Evolutionary conservation across 2,113 vertebrate genomes (phyloP).

Genomic region (Haplotaxodon microlepis): DNA sequence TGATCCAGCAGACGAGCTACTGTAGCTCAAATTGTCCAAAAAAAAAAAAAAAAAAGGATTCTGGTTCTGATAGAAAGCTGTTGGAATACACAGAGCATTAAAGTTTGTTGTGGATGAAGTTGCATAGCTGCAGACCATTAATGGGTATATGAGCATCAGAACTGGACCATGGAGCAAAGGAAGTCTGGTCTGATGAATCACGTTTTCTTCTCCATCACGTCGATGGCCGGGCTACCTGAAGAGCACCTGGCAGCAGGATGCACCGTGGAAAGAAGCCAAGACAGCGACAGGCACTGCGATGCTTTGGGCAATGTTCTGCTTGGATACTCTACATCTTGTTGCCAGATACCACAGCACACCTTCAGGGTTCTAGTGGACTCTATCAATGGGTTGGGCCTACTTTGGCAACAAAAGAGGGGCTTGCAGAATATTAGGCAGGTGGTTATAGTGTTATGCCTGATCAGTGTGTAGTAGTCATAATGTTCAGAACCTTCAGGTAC

Average conservation of each 20-base stretch:
- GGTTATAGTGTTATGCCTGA: neutral
- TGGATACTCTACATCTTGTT: neutral
- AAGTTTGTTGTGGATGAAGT: neutral
- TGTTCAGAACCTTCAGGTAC: neutral
- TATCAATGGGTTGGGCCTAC: neutral
- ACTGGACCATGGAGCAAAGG: neutral
- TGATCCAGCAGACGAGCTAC: rapidly evolving
- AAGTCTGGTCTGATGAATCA: neutral
- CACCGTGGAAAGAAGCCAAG: rapidly evolving
- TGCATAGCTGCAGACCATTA: neutral
- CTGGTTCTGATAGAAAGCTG: neutral
- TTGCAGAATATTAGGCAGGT: rapidly evolving
- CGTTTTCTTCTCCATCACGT: neutral
- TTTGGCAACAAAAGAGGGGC: neutral
- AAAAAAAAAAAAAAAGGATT: neutral
- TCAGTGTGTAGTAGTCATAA: neutral
- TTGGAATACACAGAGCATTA: neutral
- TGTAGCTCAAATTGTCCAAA: neutral
- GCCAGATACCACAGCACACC: neutral
- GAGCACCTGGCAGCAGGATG: neutral
- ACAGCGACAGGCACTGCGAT: rapidly evolving
- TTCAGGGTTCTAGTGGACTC: neutral
- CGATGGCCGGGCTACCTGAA: neutral
- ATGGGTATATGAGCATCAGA: neutral
- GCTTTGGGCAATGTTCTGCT: neutral